Conservation (phyloP, 1,140 invertebrate genomes). For the Lasioglossum baleicum region DNA sequence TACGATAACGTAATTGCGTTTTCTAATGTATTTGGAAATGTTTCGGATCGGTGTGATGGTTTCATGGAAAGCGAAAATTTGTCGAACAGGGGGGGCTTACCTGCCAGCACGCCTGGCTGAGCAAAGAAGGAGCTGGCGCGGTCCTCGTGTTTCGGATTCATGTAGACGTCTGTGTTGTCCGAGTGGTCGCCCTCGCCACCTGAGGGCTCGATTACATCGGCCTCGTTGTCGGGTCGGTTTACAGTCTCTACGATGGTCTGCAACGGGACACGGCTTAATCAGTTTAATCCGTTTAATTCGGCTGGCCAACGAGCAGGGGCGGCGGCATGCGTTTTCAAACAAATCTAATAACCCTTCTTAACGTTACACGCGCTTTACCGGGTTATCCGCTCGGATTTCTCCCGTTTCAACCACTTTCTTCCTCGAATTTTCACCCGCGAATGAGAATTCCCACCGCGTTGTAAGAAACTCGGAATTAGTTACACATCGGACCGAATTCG, state of each 20-base stretch:
- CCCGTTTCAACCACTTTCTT: background rate
- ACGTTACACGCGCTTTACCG: conserved; percentile 1
- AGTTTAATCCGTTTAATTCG: conserved; percentile 54
- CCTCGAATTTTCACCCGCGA: no score
- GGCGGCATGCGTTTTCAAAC: conserved; percentile 25
- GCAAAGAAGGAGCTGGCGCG: conserved; percentile 94
- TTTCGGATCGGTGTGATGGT: no score
- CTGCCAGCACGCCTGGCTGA: conserved; percentile 95
- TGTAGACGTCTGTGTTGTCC: conserved; percentile 80
- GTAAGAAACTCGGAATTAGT: no score
- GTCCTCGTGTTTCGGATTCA: conserved; percentile 89
- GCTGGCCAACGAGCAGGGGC: background rate
- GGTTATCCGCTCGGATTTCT: background rate
- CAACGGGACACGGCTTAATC: conserved; percentile 51
- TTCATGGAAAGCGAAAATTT: no score
- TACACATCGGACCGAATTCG: no score
- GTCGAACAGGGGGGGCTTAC: conserved; percentile 78
- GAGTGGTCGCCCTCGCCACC: conserved; percentile 68
- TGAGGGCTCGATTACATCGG: conserved; percentile 68
- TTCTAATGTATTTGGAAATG: no score
- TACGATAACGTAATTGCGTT: no score
- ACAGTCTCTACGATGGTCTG: conserved; percentile 70
- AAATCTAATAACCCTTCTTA: conserved; percentile 44
- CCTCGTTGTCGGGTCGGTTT: conserved; percentile 72
- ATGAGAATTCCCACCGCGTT: no score